Conservation (phyloP, 2,888 invertebrate genomes). For the Nasonia oneida region DNA sequence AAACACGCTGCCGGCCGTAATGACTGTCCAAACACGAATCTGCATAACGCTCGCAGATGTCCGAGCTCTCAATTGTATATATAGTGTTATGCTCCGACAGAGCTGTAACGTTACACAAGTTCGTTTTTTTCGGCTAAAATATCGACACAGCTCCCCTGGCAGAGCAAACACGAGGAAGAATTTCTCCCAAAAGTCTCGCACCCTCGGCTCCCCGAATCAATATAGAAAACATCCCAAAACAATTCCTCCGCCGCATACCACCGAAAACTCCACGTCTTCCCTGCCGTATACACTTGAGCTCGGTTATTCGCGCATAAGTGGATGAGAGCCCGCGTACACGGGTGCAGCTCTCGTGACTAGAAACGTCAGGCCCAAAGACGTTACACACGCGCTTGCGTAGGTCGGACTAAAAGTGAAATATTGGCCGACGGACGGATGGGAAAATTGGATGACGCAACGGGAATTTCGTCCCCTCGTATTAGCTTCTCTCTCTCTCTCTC, state of each 20-base stretch:
- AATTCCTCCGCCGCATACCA: background rate
- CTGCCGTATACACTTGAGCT: background rate
- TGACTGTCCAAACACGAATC: constrained; percentile 84
- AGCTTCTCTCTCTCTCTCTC: no score
- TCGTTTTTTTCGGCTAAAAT: background rate
- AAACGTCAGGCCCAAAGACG: background rate
- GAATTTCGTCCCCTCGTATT: constrained; percentile 7
- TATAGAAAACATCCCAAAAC: background rate
- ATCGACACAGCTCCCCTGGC: background rate
- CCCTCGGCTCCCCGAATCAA: background rate
- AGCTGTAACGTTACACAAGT: background rate
- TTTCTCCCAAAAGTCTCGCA: background rate
- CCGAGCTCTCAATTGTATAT: background rate
- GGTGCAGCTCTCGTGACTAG: background rate
- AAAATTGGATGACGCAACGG: constrained; percentile 27
- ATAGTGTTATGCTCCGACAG: background rate
- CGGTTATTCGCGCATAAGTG: background rate
- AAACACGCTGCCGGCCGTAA: constrained; percentile 64
- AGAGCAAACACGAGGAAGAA: background rate
- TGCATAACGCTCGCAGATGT: constrained; percentile 79
- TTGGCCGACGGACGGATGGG: constrained; percentile 13
- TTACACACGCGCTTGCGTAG: background rate
- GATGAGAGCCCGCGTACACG: background rate
- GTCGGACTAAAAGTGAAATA: constrained; percentile 4
- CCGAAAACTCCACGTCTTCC: background rate